Conservation (phyloP, 2,113 vertebrate genomes). For the Dipodomys merriami region DNA sequence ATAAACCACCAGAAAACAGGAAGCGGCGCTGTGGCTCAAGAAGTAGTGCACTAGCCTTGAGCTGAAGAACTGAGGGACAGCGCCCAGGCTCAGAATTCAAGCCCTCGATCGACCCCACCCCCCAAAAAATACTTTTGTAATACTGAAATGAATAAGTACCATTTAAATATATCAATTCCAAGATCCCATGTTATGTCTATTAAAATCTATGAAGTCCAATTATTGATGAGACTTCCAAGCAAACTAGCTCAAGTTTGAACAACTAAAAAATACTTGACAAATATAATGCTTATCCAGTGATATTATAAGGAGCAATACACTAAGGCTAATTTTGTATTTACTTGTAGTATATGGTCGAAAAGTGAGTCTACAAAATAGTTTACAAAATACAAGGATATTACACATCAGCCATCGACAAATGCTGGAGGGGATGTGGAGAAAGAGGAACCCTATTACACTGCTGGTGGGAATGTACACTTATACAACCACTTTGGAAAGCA, state of each 20-base stretch:
- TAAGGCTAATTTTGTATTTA: background rate
- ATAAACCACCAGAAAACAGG: too few relatives aligned
- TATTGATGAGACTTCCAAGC: background rate
- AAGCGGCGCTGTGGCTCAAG: too few relatives aligned
- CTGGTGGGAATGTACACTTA: too few relatives aligned
- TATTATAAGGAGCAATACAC: background rate
- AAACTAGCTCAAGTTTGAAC: background rate
- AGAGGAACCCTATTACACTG: too few relatives aligned
- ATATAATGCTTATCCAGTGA: too few relatives aligned
- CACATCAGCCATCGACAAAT: too few relatives aligned
- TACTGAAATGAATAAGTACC: conserved; percentile 19
- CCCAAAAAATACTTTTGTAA: background rate
- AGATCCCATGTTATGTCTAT: background rate
- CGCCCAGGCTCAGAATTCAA: too few relatives aligned
- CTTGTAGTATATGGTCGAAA: background rate
- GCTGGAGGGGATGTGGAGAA: too few relatives aligned
- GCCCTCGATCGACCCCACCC: too few relatives aligned
- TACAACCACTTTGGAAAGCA: too few relatives aligned
- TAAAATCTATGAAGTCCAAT: background rate
- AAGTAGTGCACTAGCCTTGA: too few relatives aligned
- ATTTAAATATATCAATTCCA: background rate
- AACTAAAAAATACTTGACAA: background rate
- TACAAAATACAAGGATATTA: background rate
- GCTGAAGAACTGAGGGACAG: too few relatives aligned
- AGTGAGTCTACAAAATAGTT: background rate